Evolutionary conservation across 2,113 vertebrate genomes (phyloP).

Genomic region (Dipodomys stephensi): DNA sequence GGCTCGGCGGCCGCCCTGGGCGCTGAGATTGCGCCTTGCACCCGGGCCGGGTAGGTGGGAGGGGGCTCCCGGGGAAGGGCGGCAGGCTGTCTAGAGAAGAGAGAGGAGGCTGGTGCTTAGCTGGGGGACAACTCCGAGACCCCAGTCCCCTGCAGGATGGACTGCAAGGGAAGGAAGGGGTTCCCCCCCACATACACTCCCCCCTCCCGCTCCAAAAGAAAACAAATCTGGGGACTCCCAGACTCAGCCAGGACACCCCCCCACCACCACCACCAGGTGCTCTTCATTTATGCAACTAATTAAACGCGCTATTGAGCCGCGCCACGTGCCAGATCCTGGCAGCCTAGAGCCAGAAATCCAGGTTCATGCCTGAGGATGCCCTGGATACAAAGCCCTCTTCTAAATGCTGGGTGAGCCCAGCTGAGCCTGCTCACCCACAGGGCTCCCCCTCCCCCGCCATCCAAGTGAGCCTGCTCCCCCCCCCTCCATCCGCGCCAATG

Average conservation of each 20-base stretch:
- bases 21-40: slow-evolving; percentile 72
- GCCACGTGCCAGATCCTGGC: background rate
- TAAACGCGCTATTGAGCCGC: background rate
- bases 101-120: background rate
- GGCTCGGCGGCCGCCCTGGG: slow-evolving; percentile 69
- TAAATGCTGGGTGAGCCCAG: rapidly evolving
- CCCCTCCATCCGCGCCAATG: no score
- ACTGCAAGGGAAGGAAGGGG: background rate
- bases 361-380: background rate
- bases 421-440: background rate
- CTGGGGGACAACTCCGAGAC: slow-evolving; percentile 1
- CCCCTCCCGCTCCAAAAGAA: no score
- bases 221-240: background rate
- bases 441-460: no score
- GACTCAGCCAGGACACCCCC: background rate
- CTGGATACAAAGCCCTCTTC: background rate
- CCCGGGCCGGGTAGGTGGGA: background rate
- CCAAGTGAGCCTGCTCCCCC: background rate
- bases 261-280: background rate
- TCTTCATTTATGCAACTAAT: background rate
- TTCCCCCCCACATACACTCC: background rate
- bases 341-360: background rate
- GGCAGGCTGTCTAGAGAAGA: background rate
- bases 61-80: background rate
- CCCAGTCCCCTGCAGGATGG: background rate